These are phyloP conservation scores for Jacana jacana DNA, from an alignment of 2,113 vertebrate species.

Conservation along the genomic window DNA sequence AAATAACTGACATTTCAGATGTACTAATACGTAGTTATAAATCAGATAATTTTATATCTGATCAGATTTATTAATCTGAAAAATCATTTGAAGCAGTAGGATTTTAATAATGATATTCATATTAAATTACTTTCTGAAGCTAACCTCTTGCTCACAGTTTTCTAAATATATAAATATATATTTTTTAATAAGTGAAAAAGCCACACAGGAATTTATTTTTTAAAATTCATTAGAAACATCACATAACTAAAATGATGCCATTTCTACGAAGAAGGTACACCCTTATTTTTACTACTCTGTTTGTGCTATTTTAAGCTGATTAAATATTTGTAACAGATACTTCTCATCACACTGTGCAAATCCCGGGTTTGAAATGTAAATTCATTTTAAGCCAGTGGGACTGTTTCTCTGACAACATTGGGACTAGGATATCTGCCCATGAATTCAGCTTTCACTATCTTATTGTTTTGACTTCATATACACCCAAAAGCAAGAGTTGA, in stretches of 20 bases:
- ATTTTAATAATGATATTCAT: conserved; percentile 68
- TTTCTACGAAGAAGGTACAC: neutral
- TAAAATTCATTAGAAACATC: neutral
- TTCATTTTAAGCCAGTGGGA: neutral
- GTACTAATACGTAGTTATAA: conserved; percentile 60
- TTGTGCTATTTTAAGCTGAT: neutral
- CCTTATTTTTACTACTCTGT: neutral
- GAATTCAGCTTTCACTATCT: neutral
- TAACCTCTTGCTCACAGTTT: neutral
- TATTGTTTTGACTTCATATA: neutral
- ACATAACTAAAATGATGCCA: neutral
- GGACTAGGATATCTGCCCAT: neutral
- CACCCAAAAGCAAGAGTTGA: neutral
- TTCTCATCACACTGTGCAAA: neutral
- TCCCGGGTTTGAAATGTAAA: neutral
- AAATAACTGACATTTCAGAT: conserved; percentile 67
- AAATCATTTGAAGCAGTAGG: conserved; percentile 18
- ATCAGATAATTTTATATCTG: conserved; percentile 66
- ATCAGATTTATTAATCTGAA: conserved; percentile 65
- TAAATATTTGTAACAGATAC: neutral
- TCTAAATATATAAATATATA: no score
- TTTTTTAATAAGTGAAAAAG: neutral
- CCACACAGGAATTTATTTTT: neutral
- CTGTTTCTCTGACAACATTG: neutral
- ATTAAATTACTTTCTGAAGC: conserved; percentile 50